Percentiles rank a stretch among this genome's conserved stretches.
Evolutionary conservation across 2,113 vertebrate genomes (phyloP).

Genomic region (Etia nguti): DNA sequence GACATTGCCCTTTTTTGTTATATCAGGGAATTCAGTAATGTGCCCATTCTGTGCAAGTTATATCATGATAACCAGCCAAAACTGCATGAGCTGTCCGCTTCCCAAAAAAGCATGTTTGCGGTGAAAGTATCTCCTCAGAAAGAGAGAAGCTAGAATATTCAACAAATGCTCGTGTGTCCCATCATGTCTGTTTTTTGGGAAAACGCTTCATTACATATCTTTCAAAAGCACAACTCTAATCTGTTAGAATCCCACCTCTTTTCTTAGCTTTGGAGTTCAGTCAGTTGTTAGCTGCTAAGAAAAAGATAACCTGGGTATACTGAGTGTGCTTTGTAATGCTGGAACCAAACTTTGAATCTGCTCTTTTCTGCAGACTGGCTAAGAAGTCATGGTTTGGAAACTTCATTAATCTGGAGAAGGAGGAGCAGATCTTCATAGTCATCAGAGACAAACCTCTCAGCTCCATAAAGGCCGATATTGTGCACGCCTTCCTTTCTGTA

Average conservation of each 20-base stretch:
- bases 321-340: neutral
- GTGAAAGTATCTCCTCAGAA: neutral
- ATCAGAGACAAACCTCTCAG: slow-evolving; percentile 96
- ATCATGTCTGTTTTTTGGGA: neutral
- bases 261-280: neutral
- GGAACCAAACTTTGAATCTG: neutral
- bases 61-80: neutral
- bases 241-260: neutral
- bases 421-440: slow-evolving; percentile 97
- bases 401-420: slow-evolving; percentile 96
- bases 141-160: neutral
- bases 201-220: neutral
- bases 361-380: slow-evolving; percentile 79
- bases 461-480: slow-evolving; percentile 98
- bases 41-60: neutral
- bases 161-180: fast-evolving
- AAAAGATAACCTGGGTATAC: neutral
- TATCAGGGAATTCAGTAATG: neutral
- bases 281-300: neutral
- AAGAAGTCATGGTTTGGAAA: slow-evolving; percentile 99
- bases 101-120: neutral
- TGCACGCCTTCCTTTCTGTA: slow-evolving; percentile 96
- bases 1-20: neutral
- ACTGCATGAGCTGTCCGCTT: neutral
- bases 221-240: neutral